Evolutionary conservation across 2,888 invertebrate species (phyloP).

Genomic region (Conops quadrifasciatus): DNA sequence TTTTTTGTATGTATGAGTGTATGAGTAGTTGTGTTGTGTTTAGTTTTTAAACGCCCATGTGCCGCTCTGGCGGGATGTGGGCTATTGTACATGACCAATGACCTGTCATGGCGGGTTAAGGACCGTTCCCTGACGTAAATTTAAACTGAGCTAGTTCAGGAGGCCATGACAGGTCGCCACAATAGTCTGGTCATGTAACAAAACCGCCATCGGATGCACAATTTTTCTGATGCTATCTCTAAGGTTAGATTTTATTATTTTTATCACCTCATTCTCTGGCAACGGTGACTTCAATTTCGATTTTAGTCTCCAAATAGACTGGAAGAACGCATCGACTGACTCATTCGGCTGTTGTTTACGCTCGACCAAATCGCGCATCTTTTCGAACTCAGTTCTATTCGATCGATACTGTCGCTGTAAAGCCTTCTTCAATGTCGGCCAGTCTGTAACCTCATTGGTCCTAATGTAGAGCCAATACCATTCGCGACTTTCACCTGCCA

Average conservation of each 20-base stretch:
- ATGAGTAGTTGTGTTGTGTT: too few relatives aligned
- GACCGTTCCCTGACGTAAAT: too few relatives aligned
- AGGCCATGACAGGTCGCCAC: too few relatives aligned
- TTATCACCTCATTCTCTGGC: background rate
- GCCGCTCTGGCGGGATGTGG: too few relatives aligned
- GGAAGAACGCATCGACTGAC: background rate
- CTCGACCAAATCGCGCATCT: background rate
- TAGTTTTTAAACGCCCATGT: too few relatives aligned
- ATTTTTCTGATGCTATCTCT: background rate
- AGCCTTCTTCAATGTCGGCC: background rate
- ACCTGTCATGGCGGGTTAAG: too few relatives aligned
- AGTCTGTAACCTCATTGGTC: background rate
- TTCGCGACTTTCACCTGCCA: background rate
- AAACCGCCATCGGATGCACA: too few relatives aligned
- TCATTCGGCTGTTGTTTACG: background rate
- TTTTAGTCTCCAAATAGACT: background rate
- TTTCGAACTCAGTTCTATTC: background rate
- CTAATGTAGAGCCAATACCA: background rate
- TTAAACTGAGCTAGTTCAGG: too few relatives aligned
- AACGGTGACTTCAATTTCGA: background rate
- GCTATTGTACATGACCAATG: too few relatives aligned
- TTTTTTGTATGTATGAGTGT: too few relatives aligned
- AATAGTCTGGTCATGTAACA: too few relatives aligned
- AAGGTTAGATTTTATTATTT: background rate
- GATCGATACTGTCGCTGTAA: background rate